phyloP scores from a whole-genome alignment of 2,888 invertebrate genomes.

The Gymnocheta viridis region DNA sequence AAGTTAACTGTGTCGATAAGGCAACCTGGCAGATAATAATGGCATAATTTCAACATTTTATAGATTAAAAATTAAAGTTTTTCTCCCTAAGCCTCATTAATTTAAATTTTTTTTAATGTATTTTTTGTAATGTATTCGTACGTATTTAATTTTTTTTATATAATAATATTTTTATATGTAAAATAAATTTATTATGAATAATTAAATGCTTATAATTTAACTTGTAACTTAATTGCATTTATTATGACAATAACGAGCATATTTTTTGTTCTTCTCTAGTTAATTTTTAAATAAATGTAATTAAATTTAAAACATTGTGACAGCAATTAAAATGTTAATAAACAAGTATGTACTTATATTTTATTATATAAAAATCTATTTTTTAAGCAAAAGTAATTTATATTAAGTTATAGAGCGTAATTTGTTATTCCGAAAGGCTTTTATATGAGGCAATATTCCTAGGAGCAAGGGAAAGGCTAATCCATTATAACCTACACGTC shows the following conservation, averaged over 20 bases:
- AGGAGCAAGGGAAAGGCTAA: too few relatives aligned
- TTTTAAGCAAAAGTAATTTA: too few relatives aligned
- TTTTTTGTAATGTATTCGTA: neutral
- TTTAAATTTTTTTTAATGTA: neutral
- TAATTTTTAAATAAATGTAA: constrained; percentile 54
- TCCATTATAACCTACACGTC: too few relatives aligned
- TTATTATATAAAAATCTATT: too few relatives aligned
- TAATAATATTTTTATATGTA: neutral
- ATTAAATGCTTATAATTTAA: constrained; percentile 61
- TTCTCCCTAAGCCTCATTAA: neutral
- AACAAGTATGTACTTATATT: constrained; percentile 7
- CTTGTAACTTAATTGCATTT: constrained; percentile 61
- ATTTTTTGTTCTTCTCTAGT: constrained; percentile 3
- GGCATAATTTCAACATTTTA: neutral
- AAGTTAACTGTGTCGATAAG: neutral
- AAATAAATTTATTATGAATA: constrained; percentile 45
- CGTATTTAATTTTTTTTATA: neutral
- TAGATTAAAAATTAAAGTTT: neutral
- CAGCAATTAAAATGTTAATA: constrained; percentile 55
- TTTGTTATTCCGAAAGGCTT: too few relatives aligned
- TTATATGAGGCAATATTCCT: too few relatives aligned
- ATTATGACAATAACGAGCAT: constrained; percentile 48
- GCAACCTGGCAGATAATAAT: neutral
- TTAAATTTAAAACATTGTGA: constrained; percentile 68
- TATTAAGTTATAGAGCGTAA: too few relatives aligned